Conservation (phyloP, 92 coral and sea anemone species). For the Phenganax marumi region DNA sequence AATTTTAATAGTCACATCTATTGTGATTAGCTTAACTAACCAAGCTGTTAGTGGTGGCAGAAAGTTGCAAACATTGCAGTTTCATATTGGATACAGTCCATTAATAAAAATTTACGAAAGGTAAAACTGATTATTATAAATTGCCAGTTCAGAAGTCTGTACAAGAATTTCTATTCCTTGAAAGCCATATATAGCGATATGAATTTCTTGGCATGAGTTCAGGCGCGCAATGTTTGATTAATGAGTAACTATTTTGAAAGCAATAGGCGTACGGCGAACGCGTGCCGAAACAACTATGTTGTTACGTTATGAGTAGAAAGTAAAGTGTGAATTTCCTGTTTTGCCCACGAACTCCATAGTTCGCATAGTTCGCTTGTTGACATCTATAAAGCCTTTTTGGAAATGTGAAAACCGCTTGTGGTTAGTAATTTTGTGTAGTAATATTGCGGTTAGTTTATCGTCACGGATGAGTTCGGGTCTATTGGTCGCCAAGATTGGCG, state of each 20-base stretch:
- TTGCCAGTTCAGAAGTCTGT: no score
- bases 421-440: background rate
- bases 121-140: background rate
- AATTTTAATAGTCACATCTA: conserved; percentile 12
- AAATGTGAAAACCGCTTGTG: background rate
- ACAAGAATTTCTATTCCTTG: background rate
- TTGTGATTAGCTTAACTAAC: conserved; percentile 1
- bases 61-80: background rate
- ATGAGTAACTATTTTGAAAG: conserved; percentile 29
- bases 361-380: background rate
- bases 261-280: conserved; percentile 38
- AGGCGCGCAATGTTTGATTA: conserved; percentile 9
- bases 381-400: background rate
- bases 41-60: background rate
- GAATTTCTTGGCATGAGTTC: background rate
- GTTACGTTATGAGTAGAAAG: conserved; percentile 11
- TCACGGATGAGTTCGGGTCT: conserved; percentile 16
- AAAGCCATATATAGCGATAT: background rate
- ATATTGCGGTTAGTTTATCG: background rate
- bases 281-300: conserved; percentile 16
- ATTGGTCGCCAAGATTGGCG: background rate
- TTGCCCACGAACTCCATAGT: background rate
- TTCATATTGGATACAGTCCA: no score
- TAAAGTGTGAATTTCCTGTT: conserved; percentile 26
- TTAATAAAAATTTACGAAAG: no score